These are phyloP conservation scores for Palythoa grandiflora DNA, from an alignment of 92 coral and sea anemone genomes.

Conservation along the genomic window DNA sequence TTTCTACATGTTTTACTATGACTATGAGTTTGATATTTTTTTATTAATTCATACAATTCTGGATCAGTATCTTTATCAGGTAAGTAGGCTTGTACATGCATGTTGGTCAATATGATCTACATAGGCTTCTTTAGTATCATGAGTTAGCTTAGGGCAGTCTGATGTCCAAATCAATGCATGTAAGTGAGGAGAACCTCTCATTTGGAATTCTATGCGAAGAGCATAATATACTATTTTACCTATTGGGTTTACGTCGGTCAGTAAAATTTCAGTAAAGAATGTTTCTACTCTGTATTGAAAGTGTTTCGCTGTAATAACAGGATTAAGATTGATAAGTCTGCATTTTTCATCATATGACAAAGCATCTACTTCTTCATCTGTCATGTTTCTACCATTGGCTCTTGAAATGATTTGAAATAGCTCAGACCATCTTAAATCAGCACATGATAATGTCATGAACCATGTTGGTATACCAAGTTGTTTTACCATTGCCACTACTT, in stretches of 20 bases:
- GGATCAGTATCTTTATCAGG: constrained; percentile 38
- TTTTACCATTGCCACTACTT: constrained; percentile 9
- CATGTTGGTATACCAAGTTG: constrained; percentile 47
- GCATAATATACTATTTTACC: constrained; percentile 61
- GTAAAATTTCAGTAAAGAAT: constrained; percentile 56
- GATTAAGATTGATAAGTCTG: constrained; percentile 51
- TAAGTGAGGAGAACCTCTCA: constrained; percentile 42
- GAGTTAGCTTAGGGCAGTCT: constrained; percentile 46
- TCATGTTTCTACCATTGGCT: constrained; percentile 44
- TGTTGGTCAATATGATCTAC: constrained; percentile 46
- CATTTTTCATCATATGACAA: constrained; percentile 67
- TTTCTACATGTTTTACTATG: not conserved
- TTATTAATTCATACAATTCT: constrained; percentile 51
- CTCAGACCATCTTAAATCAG: constrained; percentile 58
- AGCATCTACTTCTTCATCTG: constrained; percentile 52
- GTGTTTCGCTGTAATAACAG: constrained; percentile 64
- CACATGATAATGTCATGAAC: constrained; percentile 62
- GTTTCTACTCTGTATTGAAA: constrained; percentile 63
- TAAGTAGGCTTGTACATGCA: constrained; percentile 56
- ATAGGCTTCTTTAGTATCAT: constrained; percentile 18
- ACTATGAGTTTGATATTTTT: constrained; percentile 46
- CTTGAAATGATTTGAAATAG: constrained; percentile 44
- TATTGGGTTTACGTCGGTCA: constrained; percentile 50
- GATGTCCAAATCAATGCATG: constrained; percentile 14
- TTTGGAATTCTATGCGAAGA: constrained; percentile 51